Conservation (phyloP, 2,113 vertebrate genomes). For the Callionymus lyra region DNA sequence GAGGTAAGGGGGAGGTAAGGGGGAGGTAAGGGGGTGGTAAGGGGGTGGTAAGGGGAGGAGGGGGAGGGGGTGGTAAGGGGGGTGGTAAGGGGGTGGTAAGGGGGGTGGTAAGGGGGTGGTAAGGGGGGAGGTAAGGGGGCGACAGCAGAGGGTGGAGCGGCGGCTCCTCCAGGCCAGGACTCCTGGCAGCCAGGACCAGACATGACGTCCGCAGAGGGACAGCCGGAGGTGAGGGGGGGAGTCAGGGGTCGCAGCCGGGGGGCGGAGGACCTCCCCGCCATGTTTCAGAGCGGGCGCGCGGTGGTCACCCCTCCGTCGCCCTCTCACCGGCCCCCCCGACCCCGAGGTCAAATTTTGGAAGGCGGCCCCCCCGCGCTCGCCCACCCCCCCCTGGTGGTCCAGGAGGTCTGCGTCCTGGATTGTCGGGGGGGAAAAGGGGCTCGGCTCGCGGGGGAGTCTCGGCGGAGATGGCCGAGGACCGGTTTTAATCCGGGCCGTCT, state of each 20-base stretch:
- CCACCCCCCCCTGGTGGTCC: conserved; percentile 50
- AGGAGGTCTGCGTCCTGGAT: conserved; percentile 65
- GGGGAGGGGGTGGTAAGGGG: too few relatives aligned
- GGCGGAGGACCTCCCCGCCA: conserved; percentile 53
- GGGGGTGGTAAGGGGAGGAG: too few relatives aligned
- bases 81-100: too few relatives aligned
- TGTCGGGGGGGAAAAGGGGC: conserved; percentile 65
- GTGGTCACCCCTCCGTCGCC: too few relatives aligned
- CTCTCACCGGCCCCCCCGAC: conserved; percentile 47
- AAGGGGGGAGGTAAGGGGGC: too few relatives aligned
- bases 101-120: too few relatives aligned
- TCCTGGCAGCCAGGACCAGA: conserved; percentile 89
- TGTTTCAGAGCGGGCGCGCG: too few relatives aligned
- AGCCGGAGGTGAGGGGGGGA: conserved; percentile 51
- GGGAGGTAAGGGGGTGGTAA: too few relatives aligned
- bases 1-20: too few relatives aligned
- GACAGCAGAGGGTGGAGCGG: too few relatives aligned
- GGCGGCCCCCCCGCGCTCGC: conserved; percentile 46
- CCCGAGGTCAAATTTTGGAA: conserved; percentile 54
- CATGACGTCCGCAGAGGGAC: conserved; percentile 87
- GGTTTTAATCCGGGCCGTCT: conserved; percentile 61
- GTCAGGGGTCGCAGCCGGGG: conserved; percentile 49
- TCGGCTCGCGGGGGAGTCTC: conserved; percentile 56
- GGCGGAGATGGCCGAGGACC: conserved; percentile 47
- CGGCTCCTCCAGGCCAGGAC: conserved; percentile 80